Base-by-base conservation (phyloP, 1,140 invertebrate genomes). In the Portunus trituberculatus region DNA sequence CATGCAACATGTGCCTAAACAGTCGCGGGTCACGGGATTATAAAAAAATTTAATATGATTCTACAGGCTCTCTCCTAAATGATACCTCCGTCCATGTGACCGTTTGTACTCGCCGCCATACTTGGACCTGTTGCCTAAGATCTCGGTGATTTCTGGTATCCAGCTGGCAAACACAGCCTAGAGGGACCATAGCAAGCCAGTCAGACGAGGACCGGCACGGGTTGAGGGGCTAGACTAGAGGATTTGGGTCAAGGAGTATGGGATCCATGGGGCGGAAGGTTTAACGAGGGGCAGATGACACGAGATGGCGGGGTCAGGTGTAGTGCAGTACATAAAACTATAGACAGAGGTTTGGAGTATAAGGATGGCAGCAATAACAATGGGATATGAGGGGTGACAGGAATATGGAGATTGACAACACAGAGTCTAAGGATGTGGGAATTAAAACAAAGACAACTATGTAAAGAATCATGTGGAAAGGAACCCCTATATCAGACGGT, bases 81-180 rank as follows among this genome's bases (percentile, higher is more conserved):
- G 94, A 98, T 99, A 99, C 99, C 99, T 99, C 98, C 99, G 99
- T 98, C 99, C 98, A 98, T 98, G 98, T 95, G 98, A 96, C 92
- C 95, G 96, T 95, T 96, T 96, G 95, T 96, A 96, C 97, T 98
- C 98, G 97, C 99, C 99, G 98, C 99, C 99, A 98, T 99, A 99
- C 98, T 99, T 99, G 98, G 98, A 98, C 97, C 99, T 98, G 98
- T 99, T 98, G 97, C 99, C 99, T 97, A 99, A 98, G 97, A 99
- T 98, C 98, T 99, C 99, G 97, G 99, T 99, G 98, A 99, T 99
- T 98, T 99, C 99, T 97, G 99, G 99, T 97, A 99, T 99, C 98
- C 99, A 99, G 98, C 98, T 99, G 98, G 99, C 99, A 98, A 99
- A 99, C 98, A 99, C 98, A 98, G 98, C 98, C 98, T 99, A 98